Percentiles rank a stretch among this genome's conserved stretches.
phyloP scores from a whole-genome alignment of 2,888 invertebrate genomes.

The Drosophila borborema region DNA sequence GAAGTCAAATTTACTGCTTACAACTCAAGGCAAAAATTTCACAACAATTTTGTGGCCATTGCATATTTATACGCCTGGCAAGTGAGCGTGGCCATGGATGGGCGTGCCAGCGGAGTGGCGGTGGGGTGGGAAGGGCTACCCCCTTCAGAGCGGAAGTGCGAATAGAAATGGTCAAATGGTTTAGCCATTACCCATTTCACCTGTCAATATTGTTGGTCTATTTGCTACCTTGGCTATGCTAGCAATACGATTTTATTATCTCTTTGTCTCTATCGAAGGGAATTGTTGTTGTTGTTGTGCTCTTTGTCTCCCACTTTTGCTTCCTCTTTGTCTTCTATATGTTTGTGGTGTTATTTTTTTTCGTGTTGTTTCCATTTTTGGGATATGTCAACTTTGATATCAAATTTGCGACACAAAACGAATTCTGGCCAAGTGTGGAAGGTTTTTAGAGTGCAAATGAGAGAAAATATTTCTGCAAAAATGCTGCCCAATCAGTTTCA shows the following conservation, averaged over 20 bases:
- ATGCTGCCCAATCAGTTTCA: too few species aligned
- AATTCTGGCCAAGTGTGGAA: too few species aligned
- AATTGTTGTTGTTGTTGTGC: neutral
- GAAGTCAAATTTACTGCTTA: slow-evolving; percentile 28
- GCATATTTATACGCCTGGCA: slow-evolving; percentile 51
- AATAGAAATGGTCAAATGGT: neutral
- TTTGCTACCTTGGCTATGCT: slow-evolving; percentile 35
- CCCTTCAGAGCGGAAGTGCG: neutral
- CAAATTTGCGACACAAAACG: neutral
- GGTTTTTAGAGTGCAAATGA: too few species aligned
- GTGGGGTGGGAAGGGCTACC: neutral
- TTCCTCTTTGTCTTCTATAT: neutral
- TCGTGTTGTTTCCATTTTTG: neutral
- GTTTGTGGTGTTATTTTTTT: neutral
- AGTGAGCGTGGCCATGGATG: neutral
- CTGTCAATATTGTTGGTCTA: slow-evolving; percentile 13
- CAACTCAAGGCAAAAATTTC: slow-evolving; percentile 43
- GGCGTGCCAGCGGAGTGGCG: too few species aligned
- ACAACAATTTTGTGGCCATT: slow-evolving; percentile 59
- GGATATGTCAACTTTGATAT: neutral
- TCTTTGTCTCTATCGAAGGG: slow-evolving; percentile 6
- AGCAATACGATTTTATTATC: slow-evolving; percentile 48
- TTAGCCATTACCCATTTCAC: slow-evolving; percentile 18
- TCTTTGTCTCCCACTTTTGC: neutral
- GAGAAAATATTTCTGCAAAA: too few species aligned